Percentiles rank a stretch among this genome's conserved stretches.
phyloP scores from a whole-genome alignment of 2,797 vertebrate species.

The Acipenser ruthenus region DNA sequence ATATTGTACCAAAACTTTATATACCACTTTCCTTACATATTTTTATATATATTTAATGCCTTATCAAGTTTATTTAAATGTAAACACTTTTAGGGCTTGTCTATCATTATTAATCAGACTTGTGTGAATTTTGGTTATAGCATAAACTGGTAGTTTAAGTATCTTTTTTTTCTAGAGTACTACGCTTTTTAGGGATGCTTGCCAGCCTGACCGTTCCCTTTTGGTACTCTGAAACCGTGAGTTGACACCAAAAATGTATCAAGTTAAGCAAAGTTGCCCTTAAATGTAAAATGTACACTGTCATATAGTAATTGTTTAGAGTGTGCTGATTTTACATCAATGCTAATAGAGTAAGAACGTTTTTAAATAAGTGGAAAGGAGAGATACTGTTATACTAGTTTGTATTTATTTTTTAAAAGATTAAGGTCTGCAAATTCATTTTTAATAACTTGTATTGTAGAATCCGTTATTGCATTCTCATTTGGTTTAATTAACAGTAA shows the following conservation, averaged over 20 bases:
- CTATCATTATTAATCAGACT: conserved; percentile 16
- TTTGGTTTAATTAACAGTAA: no score
- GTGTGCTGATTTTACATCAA: no score
- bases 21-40: conserved; percentile 12
- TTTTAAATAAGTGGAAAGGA: no score
- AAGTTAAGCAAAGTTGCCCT: conserved; percentile 20
- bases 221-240: conserved; percentile 37
- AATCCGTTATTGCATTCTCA: no score
- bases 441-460: no score
- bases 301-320: neutral
- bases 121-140: conserved; percentile 15
- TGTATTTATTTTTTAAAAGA: no score
- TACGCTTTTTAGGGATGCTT: conserved; percentile 34
- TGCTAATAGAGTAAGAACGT: no score
- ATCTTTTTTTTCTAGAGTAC: conserved; percentile 26
- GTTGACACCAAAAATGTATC: conserved; percentile 30
- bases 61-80: conserved; percentile 11
- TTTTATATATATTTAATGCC: conserved; percentile 5
- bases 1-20: conserved; percentile 10
- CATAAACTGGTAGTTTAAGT: conserved; percentile 27
- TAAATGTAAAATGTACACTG: conserved; percentile 7
- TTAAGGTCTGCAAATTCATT: no score
- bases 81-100: conserved; percentile 6
- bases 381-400: no score
- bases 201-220: conserved; percentile 24